Evolutionary conservation across 30 jellyfish, hydroid and myxozoan species (phyloP).

Genomic region (Hydractinia symbiolongicarpus): DNA sequence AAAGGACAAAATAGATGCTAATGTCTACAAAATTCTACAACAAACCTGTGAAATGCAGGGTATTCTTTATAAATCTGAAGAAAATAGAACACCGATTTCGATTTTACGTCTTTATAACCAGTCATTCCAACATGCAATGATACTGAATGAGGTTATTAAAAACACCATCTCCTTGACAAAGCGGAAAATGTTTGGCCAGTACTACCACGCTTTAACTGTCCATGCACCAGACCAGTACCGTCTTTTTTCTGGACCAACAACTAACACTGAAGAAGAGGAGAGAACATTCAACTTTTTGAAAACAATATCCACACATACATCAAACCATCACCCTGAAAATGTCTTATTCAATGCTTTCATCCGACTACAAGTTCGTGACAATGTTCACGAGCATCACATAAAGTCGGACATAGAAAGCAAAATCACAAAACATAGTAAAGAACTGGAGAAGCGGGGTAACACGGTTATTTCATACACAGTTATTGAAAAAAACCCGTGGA

Average conservation of each 20-base stretch:
- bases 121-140: conserved; percentile 11
- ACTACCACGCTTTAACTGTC: conserved; percentile 20
- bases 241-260: too few species aligned
- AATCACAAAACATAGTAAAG: not conserved
- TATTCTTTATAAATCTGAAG: conserved; percentile 16
- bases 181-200: conserved; percentile 18
- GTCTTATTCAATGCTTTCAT: conserved; percentile 13
- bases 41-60: conserved; percentile 13
- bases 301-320: conserved; percentile 9
- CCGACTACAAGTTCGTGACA: conserved; percentile 27
- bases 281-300: conserved; percentile 21
- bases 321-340: conserved; percentile 26
- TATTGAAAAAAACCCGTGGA: not conserved
- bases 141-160: conserved; percentile 10
- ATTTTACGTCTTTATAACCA: conserved; percentile 22
- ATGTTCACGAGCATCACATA: not conserved
- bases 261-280: conserved; percentile 33
- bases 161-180: conserved; percentile 15
- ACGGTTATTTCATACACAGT: not conserved
- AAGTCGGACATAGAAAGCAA: not conserved
- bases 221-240: conserved; percentile 18
- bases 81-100: conserved; percentile 4
- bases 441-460: not conserved
- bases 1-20: conserved; percentile 1
- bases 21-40: not conserved